Percentiles rank a stretch among this genome's conserved stretches.
These are phyloP conservation scores for Phalacrocorax carbo DNA, from an alignment of 2,113 vertebrate genomes.

Conservation along the genomic window DNA sequence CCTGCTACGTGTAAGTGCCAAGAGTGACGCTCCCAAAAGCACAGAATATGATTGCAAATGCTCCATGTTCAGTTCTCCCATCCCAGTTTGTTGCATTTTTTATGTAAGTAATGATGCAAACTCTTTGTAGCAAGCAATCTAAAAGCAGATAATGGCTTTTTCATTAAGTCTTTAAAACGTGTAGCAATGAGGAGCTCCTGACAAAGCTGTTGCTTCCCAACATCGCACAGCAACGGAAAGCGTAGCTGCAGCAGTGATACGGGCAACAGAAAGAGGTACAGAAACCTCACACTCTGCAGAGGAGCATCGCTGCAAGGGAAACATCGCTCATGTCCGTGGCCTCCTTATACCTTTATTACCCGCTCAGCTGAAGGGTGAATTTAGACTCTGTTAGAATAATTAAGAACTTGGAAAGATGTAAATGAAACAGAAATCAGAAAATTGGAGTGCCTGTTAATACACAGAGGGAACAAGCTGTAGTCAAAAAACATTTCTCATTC, in stretches of 20 bases:
- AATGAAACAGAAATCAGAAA: neutral
- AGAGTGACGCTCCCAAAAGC: neutral
- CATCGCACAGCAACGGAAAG: neutral
- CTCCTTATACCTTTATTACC: neutral
- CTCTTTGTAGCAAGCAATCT: neutral
- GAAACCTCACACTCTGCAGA: neutral
- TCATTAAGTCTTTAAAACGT: neutral
- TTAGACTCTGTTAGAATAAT: neutral
- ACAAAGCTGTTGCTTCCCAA: neutral
- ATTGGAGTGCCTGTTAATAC: neutral
- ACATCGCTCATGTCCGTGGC: neutral
- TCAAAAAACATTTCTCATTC: neutral
- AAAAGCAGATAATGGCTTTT: neutral
- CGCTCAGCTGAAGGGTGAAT: neutral
- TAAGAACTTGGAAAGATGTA: neutral
- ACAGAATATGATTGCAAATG: neutral
- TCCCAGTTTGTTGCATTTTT: neutral
- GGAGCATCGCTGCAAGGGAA: neutral
- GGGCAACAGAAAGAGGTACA: neutral
- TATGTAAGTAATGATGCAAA: neutral
- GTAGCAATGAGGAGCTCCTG: neutral
- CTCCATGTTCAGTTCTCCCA: neutral
- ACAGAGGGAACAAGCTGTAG: neutral
- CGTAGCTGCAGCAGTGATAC: neutral
- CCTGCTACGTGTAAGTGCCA: accelerated